Conservation (phyloP, 2,797 vertebrate species). For the Typhlichthys eigenmanni region DNA sequence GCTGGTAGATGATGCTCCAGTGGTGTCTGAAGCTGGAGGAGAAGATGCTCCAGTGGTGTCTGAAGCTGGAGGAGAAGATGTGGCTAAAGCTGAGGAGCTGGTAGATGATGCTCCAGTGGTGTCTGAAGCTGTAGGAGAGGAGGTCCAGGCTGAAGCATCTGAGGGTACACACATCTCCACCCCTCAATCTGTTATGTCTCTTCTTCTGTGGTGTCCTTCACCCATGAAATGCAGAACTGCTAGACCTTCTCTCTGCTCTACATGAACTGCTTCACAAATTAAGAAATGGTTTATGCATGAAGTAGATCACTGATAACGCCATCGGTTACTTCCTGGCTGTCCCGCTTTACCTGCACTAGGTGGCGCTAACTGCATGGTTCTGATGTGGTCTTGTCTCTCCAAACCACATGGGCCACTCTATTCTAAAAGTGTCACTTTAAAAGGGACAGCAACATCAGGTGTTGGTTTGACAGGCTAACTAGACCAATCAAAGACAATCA, state of each 20-base stretch:
- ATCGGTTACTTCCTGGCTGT: too few species aligned
- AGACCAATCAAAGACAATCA: too few species aligned
- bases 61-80: constrained; percentile 32
- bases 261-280: constrained; percentile 14
- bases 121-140: constrained; percentile 38
- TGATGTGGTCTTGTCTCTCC: too few species aligned
- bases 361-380: too few species aligned
- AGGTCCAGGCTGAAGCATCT: constrained; percentile 50
- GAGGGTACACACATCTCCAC: constrained; percentile 57
- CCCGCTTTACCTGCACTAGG: too few species aligned
- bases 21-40: constrained; percentile 21
- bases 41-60: constrained; percentile 19
- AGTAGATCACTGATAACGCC: too few species aligned
- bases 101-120: constrained; percentile 47
- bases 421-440: too few species aligned
- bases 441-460: too few species aligned
- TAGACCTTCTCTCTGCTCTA: neutral
- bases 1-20: constrained; percentile 9
- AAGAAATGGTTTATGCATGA: constrained; percentile 6
- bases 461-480: too few species aligned
- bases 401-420: too few species aligned
- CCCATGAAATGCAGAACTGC: neutral
- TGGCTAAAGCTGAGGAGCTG: constrained; percentile 36
- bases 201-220: constrained; percentile 40
- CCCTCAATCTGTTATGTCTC: constrained; percentile 36